Conservation (phyloP, 2,888 invertebrate species). For the Harpagoxenus sublaevis region DNA sequence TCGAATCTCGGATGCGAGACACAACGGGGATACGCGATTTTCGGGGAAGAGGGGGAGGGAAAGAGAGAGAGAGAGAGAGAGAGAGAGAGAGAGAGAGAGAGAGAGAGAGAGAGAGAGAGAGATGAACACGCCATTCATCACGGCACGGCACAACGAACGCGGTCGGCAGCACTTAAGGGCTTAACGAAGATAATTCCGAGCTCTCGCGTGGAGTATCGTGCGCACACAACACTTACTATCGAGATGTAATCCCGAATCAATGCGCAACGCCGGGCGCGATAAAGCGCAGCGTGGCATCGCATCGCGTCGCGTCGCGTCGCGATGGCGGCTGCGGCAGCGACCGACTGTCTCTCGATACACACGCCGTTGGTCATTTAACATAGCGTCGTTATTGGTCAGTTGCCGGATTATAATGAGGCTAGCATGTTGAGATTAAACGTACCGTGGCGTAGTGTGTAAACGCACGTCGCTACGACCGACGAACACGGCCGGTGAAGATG, state of each 20-base stretch:
- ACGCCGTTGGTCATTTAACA: constrained; percentile 75
- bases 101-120: not conserved
- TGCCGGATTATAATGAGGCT: constrained; percentile 77
- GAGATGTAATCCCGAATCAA: constrained; percentile 62
- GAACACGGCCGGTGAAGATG: constrained; percentile 1
- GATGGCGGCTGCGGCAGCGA: not conserved
- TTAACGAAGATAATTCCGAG: constrained; percentile 57
- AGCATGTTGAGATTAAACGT: constrained; percentile 77
- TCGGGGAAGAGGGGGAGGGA: not conserved
- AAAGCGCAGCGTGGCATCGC: constrained; percentile 45
- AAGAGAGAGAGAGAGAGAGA: not conserved
- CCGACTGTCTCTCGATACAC: constrained; percentile 51
- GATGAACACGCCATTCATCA: constrained; percentile 39
- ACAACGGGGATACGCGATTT: constrained; percentile 16
- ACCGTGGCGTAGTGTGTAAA: constrained; percentile 59
- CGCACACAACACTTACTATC: constrained; percentile 43
- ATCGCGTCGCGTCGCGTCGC: constrained; percentile 6
- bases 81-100: not conserved
- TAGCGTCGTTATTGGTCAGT: constrained; percentile 73
- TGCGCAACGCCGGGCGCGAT: constrained; percentile 49
- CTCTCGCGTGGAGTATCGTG: constrained; percentile 51
- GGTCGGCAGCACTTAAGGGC: constrained; percentile 55
- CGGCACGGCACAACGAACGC: constrained; percentile 44
- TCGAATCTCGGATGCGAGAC: constrained; percentile 41
- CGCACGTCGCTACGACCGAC: constrained; percentile 23